These are phyloP conservation scores for Otolemur crassicaudatus DNA, from an alignment of 2,797 vertebrate genomes.

Conservation along the genomic window DNA sequence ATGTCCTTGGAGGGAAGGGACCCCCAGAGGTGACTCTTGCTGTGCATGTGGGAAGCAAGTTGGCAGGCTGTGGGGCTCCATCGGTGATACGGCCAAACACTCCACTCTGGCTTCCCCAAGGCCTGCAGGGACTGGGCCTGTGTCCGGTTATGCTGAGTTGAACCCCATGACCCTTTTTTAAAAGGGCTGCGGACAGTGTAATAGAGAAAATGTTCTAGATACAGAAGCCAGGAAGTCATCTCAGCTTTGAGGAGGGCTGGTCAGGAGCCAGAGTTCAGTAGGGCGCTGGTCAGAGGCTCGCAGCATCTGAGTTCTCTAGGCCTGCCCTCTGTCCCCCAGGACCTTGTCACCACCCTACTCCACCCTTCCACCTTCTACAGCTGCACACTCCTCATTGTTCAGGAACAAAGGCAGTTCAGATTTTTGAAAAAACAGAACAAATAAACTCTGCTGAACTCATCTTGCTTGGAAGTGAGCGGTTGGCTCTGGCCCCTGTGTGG, in stretches of 20 bases:
- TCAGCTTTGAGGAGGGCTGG: not conserved
- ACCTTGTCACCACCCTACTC: not conserved
- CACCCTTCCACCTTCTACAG: not conserved
- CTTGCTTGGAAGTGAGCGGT: slow-evolving; percentile 58
- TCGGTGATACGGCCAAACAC: not conserved
- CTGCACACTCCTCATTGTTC: slow-evolving; percentile 29
- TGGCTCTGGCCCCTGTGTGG: slow-evolving; percentile 34
- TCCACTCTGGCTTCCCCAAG: not conserved
- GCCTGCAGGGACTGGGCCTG: not conserved
- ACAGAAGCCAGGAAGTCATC: slow-evolving; percentile 19
- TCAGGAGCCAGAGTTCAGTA: not conserved
- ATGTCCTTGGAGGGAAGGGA: not conserved
- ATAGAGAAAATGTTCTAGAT: slow-evolving; percentile 15
- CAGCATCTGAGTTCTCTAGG: not conserved
- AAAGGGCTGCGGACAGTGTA: not conserved
- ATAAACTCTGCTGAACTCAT: slow-evolving; percentile 19
- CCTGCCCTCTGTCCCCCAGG: not conserved
- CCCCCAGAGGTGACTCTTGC: not conserved
- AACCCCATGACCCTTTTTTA: not conserved
- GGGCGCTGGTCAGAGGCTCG: not conserved
- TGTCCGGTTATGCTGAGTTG: not conserved
- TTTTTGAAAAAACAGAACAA: slow-evolving; percentile 58
- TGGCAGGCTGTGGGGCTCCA: not conserved
- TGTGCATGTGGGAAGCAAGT: not conserved
- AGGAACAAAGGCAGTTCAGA: slow-evolving; percentile 67